These are phyloP conservation scores for Polymixis flavicincta DNA, from an alignment of 2,888 invertebrate species.

Conservation along the genomic window DNA sequence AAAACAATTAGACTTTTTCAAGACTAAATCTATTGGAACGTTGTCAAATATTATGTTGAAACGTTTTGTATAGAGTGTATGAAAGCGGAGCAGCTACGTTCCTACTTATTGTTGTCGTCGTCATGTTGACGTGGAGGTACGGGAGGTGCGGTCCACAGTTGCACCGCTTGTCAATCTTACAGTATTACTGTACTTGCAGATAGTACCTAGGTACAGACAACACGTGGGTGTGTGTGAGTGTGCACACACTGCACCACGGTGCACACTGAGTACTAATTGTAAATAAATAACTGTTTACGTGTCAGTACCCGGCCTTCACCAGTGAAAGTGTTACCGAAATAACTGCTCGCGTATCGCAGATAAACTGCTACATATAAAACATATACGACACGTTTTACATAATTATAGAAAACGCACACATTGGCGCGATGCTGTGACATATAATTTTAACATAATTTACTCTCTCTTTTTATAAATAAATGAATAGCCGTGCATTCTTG, in stretches of 20 bases:
- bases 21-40: conserved; percentile 43
- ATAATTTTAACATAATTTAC: conserved; percentile 8
- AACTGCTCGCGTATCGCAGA: conserved; percentile 19
- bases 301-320: conserved; percentile 44
- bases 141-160: conserved; percentile 3
- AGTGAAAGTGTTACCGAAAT: conserved; percentile 58
- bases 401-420: conserved; percentile 36
- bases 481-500: conserved; percentile 6
- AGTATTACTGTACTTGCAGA: neutral
- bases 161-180: conserved; percentile 21
- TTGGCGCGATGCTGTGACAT: neutral
- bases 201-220: neutral
- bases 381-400: neutral
- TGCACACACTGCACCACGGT: neutral
- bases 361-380: conserved; percentile 1
- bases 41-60: conserved; percentile 50
- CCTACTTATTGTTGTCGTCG: conserved; percentile 8
- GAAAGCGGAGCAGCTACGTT: neutral
- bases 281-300: conserved; percentile 28
- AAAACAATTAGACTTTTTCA: conserved; percentile 30
- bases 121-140: conserved; percentile 2
- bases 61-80: conserved; percentile 14
- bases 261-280: neutral
- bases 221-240: neutral
- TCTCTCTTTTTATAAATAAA: conserved; percentile 29